Conservation (phyloP, 2,888 invertebrate species). For the Acronicta alni region DNA sequence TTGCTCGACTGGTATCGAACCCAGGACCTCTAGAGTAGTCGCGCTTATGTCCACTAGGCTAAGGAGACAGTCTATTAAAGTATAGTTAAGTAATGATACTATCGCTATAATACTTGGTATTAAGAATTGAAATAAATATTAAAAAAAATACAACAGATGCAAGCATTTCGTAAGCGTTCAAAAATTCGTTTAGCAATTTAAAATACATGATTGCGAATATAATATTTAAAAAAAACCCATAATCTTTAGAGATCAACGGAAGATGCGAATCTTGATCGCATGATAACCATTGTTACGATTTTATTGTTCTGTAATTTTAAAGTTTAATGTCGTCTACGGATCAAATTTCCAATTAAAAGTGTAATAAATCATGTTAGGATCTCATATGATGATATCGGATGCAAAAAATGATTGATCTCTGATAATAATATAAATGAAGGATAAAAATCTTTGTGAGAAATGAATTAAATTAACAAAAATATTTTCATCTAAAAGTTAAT, state of each 20-base stretch:
- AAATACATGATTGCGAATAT: slow-evolving; percentile 18
- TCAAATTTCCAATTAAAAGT: slow-evolving; percentile 65
- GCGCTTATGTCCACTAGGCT: too few relatives aligned
- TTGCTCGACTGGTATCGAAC: too few relatives aligned
- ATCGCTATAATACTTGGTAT: too few relatives aligned
- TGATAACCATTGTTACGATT: slow-evolving; percentile 52
- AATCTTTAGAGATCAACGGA: slow-evolving; percentile 39
- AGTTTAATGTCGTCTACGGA: slow-evolving; percentile 51
- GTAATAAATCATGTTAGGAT: slow-evolving; percentile 58
- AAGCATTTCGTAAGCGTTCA: too few relatives aligned
- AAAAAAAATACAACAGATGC: background rate
- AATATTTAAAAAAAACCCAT: slow-evolving; percentile 29
- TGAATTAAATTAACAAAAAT: background rate
- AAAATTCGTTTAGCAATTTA: slow-evolving; percentile 30
- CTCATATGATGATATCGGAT: slow-evolving; percentile 3
- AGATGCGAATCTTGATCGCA: slow-evolving; percentile 26
- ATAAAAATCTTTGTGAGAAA: slow-evolving; percentile 32
- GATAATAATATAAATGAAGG: background rate
- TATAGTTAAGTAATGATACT: too few relatives aligned
- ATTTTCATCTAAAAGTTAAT: too few relatives aligned
- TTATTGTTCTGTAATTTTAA: slow-evolving; percentile 41
- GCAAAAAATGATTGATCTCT: slow-evolving; percentile 7
- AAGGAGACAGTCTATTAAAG: too few relatives aligned
- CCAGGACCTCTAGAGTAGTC: too few relatives aligned
- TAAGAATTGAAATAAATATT: too few relatives aligned